Conservation (phyloP, 2,113 vertebrate genomes). For the Cryptotis parvus region DNA sequence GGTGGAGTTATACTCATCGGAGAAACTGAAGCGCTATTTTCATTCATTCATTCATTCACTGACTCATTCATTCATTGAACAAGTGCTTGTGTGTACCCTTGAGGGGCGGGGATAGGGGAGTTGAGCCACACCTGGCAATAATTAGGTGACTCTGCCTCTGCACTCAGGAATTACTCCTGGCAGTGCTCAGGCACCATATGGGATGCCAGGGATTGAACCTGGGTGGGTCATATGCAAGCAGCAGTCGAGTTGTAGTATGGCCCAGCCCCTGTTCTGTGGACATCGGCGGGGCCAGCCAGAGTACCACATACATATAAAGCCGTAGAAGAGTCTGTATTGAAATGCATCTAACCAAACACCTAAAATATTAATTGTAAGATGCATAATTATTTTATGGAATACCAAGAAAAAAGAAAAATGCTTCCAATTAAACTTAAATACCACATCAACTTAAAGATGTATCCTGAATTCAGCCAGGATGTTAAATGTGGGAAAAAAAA, state of each 20-base stretch:
- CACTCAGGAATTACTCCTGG: too few species aligned
- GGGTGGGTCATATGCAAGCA: too few species aligned
- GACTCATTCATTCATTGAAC: background rate
- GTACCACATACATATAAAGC: background rate
- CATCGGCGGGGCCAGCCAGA: background rate
- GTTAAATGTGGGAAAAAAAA: background rate
- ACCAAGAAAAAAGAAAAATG: conserved; percentile 5
- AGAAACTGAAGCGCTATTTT: too few species aligned
- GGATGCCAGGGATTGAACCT: too few species aligned
- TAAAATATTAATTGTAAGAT: background rate
- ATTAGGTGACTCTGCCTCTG: too few species aligned
- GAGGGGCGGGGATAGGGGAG: too few species aligned
- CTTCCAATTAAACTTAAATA: conserved; percentile 2
- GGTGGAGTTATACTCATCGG: too few species aligned
- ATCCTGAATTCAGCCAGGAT: conserved; percentile 32
- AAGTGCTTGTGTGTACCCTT: background rate
- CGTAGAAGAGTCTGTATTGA: conserved; percentile 27
- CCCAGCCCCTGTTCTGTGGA: too few species aligned
- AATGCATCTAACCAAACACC: background rate
- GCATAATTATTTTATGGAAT: conserved; percentile 31
- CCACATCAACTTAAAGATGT: background rate
- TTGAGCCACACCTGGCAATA: too few species aligned
- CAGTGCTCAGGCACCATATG: too few species aligned
- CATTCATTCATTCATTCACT: background rate
- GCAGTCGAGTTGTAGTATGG: too few species aligned